phyloP scores from a whole-genome alignment of 2,797 vertebrate species.

The Squalus acanthias region DNA sequence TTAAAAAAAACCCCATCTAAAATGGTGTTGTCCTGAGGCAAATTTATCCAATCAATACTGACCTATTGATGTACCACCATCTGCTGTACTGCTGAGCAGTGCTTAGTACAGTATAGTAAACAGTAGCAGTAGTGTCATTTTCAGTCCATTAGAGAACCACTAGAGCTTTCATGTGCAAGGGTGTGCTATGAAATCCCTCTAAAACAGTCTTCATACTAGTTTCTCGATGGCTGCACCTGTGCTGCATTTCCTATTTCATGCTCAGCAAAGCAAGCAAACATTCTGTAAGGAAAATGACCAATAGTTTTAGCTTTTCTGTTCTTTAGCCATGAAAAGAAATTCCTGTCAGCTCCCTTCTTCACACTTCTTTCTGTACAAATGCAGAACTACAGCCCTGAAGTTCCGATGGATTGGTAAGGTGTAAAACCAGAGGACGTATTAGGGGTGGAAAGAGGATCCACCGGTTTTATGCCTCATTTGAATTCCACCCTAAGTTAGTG shows the following conservation, averaged over 20 bases:
- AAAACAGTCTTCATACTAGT: constrained; percentile 45
- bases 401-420: neutral
- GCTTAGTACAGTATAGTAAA: constrained; percentile 45
- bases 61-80: constrained; percentile 86
- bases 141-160: constrained; percentile 59
- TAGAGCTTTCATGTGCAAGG: constrained; percentile 55
- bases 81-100: constrained; percentile 75
- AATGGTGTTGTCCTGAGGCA: constrained; percentile 65
- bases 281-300: neutral
- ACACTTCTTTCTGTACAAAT: neutral
- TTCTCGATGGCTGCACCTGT: neutral
- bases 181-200: constrained; percentile 49
- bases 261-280: constrained; percentile 22
- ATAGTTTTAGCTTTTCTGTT: neutral
- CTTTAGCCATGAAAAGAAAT: neutral
- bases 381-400: neutral
- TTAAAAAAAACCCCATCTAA: constrained; percentile 6
- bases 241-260: constrained; percentile 23
- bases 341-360: neutral
- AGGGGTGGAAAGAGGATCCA: neutral
- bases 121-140: constrained; percentile 54
- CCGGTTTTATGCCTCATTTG: neutral
- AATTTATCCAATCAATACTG: constrained; percentile 84
- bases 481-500: neutral
- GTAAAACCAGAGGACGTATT: neutral